Evolutionary conservation across 2,113 vertebrate genomes (phyloP).

Genomic region (Grammatotria lemairii): DNA sequence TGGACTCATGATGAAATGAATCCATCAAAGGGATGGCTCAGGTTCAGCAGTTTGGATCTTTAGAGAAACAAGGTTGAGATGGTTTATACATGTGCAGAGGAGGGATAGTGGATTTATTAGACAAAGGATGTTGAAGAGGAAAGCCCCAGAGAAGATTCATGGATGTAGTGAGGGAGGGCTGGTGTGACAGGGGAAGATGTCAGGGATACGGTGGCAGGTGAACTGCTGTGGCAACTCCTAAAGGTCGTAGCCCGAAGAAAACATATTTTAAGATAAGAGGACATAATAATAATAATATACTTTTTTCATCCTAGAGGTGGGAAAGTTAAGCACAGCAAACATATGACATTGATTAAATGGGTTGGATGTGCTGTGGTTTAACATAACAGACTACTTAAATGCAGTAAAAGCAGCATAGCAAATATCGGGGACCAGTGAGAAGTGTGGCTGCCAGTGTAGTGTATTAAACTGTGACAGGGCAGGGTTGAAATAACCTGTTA

Average conservation of each 20-base stretch:
- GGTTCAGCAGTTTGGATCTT: not conserved
- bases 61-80: not conserved
- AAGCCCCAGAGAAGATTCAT: not conserved
- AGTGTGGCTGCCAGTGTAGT: not conserved
- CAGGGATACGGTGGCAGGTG: not conserved
- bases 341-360: not conserved
- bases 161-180: not conserved
- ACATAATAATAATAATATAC: not conserved
- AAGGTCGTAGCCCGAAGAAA: fast-evolving
- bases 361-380: not conserved
- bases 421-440: not conserved
- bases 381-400: not conserved
- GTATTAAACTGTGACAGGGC: not conserved
- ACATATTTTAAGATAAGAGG: not conserved
- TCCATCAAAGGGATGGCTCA: not conserved
- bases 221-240: not conserved
- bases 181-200: not conserved
- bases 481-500: not conserved
- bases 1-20: not conserved
- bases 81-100: not conserved
- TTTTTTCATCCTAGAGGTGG: not conserved
- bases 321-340: not conserved
- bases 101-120: not conserved
- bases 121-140: not conserved
- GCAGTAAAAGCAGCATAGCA: not conserved